These are phyloP conservation scores for Ginglymostoma cirratum DNA, from an alignment of 2,113 vertebrate genomes.

Conservation along the genomic window DNA sequence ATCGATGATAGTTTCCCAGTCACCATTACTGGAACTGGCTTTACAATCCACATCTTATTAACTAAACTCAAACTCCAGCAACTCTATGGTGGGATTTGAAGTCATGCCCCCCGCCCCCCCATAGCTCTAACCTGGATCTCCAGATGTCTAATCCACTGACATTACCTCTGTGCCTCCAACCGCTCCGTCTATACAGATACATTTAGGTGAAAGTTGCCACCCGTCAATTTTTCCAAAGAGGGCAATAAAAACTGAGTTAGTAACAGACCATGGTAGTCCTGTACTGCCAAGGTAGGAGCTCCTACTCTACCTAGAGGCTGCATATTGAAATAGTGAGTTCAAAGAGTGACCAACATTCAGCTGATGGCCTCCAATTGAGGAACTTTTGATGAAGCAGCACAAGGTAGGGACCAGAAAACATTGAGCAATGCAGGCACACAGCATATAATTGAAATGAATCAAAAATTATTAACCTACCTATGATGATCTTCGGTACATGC, in stretches of 20 bases:
- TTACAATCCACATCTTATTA: too few species aligned
- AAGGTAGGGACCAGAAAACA: background rate
- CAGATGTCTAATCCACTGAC: too few species aligned
- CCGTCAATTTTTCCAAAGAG: background rate
- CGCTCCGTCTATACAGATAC: too few species aligned
- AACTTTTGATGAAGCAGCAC: background rate
- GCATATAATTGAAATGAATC: background rate
- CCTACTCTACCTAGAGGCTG: background rate
- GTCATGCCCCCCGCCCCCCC: too few species aligned
- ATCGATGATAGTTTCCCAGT: too few species aligned
- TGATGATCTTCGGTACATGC: background rate
- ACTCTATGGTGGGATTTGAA: too few species aligned
- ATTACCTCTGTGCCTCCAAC: too few species aligned
- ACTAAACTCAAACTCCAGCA: too few species aligned
- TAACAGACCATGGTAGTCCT: background rate
- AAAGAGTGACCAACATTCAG: background rate
- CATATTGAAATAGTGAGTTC: background rate
- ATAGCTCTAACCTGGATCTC: too few species aligned
- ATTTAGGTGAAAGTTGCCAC: background rate
- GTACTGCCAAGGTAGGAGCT: background rate
- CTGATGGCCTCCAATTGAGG: background rate
- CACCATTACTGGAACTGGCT: too few species aligned
- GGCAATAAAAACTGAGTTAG: background rate
- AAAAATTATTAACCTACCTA: background rate
- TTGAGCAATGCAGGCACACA: background rate